Evolutionary conservation across 2,113 vertebrate species (phyloP).

Genomic region (Gymnarchus niloticus): DNA sequence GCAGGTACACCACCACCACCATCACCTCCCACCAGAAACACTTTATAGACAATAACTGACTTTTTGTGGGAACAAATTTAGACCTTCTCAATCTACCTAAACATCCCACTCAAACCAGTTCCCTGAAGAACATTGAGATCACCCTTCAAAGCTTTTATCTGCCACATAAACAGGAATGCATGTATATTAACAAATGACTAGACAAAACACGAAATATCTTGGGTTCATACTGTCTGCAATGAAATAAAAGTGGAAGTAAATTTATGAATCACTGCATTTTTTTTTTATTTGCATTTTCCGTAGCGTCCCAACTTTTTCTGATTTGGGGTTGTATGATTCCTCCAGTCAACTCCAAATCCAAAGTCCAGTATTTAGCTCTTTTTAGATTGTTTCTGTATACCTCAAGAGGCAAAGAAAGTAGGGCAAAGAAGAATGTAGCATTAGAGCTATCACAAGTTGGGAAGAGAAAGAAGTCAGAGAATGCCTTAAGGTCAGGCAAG

Average conservation of each 20-base stretch:
- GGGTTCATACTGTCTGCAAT: too few relatives aligned
- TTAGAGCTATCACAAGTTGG: background rate
- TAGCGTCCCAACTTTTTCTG: too few relatives aligned
- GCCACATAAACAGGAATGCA: background rate
- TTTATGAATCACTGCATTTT: too few relatives aligned
- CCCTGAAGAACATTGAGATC: background rate
- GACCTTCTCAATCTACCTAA: background rate
- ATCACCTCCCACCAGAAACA: too few relatives aligned
- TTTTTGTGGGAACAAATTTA: too few relatives aligned
- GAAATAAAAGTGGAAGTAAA: too few relatives aligned
- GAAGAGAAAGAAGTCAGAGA: background rate
- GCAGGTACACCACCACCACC: background rate
- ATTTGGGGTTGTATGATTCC: too few relatives aligned
- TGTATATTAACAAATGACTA: too few relatives aligned
- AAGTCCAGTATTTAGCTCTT: background rate
- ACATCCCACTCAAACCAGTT: background rate
- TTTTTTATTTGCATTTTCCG: too few relatives aligned
- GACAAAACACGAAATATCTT: too few relatives aligned
- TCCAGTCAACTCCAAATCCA: background rate
- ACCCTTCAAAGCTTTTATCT: background rate
- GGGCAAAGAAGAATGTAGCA: background rate
- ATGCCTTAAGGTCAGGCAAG: too few relatives aligned
- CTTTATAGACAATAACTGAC: too few relatives aligned
- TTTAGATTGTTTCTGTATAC: background rate
- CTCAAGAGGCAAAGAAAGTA: background rate